Base-by-base conservation (phyloP, 2,113 vertebrate genomes). In the Brachypodius melanocephalos region DNA sequence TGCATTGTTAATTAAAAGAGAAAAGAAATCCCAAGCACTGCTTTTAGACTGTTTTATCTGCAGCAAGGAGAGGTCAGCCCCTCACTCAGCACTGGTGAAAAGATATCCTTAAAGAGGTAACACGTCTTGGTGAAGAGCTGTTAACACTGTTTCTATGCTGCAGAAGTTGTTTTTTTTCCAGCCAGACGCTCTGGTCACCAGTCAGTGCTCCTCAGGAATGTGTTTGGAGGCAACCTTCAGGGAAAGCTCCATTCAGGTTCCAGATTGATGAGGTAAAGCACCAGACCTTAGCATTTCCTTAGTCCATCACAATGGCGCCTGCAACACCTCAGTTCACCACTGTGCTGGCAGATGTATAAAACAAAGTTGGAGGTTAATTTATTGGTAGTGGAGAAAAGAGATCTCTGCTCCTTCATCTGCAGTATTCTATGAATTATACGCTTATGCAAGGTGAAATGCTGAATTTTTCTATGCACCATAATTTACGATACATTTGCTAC, bases 211-310 rank as follows among this genome's bases (percentile, higher is more conserved):
- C 96, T 97, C 73, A 97, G 98, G 97, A 98, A 98, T 98, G 94
- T 83, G 90, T 61, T 49, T 90, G 96, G 96, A 96, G 94, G 88
- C 84, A 89, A 83, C 28, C 78, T 95, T 93, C 82, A 43, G 93
- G 96, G 96, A 96, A 95, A 97, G 76, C 95, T 82, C 81, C 95
- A 71, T 91, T 95, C 28, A 58, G 93, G 97, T 93, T 86, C 96
- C 93, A 97, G 97, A 98, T 94, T 97, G 98, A 98, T 98, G 97
- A 97, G 93, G 96, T 51, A 95, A 97, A 97, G 96, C 96, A 96
- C 95, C 95, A 90, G 91, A 97, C 97, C 97, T 97, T 97, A 96
- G 89, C 95, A 38, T 97, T 65, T 62, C 88, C 95, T 97, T 84
- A 88, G 85, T 95, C 73, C 67, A 97, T 98, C 92, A 91, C 97